A percentile compares a stretch with the other conserved stretches of the same genome.
Conservation (phyloP, 2,797 vertebrate species). For the Typhlichthys subterraneus region DNA sequence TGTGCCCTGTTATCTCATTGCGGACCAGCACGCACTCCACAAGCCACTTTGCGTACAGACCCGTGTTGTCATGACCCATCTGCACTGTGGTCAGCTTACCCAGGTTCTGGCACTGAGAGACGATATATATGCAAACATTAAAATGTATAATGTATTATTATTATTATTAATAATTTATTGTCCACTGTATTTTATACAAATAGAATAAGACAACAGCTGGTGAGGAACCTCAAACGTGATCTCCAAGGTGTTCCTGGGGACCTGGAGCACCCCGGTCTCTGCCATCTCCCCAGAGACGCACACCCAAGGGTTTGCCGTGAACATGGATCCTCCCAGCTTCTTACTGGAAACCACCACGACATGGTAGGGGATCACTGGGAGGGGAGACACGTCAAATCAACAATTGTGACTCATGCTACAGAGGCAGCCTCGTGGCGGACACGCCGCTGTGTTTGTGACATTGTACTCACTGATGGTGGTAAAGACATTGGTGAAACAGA, state of each 20-base stretch:
- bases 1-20: slow-evolving; percentile 97
- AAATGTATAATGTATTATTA: background rate
- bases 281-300: slow-evolving; percentile 96
- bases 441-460: background rate
- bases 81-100: slow-evolving; percentile 98
- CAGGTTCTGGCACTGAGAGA: slow-evolving; percentile 92
- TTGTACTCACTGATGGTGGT: slow-evolving; percentile 93
- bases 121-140: slow-evolving; percentile 3
- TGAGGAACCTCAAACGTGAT: slow-evolving; percentile 93
- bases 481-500: slow-evolving; percentile 99
- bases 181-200: no score
- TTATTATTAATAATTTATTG: no score
- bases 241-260: slow-evolving; percentile 93
- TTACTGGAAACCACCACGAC: slow-evolving; percentile 95
- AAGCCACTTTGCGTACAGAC: slow-evolving; percentile 97
- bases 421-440: background rate
- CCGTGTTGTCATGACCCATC: slow-evolving; percentile 98
- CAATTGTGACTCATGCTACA: background rate
- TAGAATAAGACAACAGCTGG: no score
- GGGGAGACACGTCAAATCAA: background rate
- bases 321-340: slow-evolving; percentile 98
- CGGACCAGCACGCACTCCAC: slow-evolving; percentile 96
- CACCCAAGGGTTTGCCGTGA: slow-evolving; percentile 98
- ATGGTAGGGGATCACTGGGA: slow-evolving; percentile 96
- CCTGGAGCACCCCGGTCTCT: slow-evolving; percentile 93